phyloP scores from a whole-genome alignment of 2,797 vertebrate species.

The Cetoscarus ocellatus region DNA sequence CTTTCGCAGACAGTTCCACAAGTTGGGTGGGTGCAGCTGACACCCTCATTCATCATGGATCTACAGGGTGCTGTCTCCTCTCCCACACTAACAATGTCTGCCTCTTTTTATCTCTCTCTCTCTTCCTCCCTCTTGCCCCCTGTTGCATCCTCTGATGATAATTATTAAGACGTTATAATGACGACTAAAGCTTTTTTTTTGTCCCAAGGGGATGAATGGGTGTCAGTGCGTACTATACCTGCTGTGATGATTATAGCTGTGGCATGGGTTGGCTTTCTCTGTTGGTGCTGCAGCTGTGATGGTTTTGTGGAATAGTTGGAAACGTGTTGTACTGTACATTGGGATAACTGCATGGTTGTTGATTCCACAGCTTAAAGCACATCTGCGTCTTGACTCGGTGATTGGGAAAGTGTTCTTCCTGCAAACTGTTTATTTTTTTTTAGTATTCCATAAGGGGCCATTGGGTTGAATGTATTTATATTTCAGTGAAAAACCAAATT shows the following conservation, averaged over 20 bases:
- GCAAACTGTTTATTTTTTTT: neutral
- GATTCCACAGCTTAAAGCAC: neutral
- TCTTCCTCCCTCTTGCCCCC: neutral
- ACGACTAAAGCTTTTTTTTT: constrained; percentile 46
- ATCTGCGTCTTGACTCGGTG: neutral
- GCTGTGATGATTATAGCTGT: constrained; percentile 41
- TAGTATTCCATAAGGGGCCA: neutral
- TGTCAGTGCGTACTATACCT: neutral
- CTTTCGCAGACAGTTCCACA: constrained; percentile 46
- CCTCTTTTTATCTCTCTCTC: constrained; percentile 10
- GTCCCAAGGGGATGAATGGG: constrained; percentile 20
- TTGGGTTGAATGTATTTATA: neutral
- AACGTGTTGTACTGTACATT: constrained; percentile 11
- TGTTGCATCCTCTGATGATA: constrained; percentile 32
- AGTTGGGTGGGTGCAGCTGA: constrained; percentile 67
- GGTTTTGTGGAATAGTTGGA: constrained; percentile 46
- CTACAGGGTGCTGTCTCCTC: constrained; percentile 57
- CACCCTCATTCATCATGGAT: constrained; percentile 77
- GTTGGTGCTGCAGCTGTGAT: constrained; percentile 39
- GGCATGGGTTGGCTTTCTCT: constrained; percentile 26
- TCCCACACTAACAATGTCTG: constrained; percentile 19
- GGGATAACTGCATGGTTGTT: constrained; percentile 11
- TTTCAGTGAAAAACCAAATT: neutral
- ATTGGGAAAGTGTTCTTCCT: neutral
- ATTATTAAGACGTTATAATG: constrained; percentile 64